Evolutionary conservation across 2,797 vertebrate species (phyloP).

Genomic region (Sylvilagus floridanus): DNA sequence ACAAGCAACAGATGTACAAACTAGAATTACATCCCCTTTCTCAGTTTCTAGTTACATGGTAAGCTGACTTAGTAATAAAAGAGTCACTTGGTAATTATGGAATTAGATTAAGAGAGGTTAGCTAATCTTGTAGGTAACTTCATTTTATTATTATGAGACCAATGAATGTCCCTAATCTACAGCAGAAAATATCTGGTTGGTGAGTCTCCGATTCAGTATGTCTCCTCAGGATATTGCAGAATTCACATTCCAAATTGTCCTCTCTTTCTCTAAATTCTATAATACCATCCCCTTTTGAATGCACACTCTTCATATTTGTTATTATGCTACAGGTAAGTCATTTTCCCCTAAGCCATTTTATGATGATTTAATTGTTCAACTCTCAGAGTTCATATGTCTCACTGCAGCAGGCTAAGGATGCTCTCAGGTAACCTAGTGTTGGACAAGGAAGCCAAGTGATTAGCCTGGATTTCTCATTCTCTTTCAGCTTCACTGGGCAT

Average conservation of each 20-base stretch:
- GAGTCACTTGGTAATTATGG: background rate
- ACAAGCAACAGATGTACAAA: constrained; percentile 54
- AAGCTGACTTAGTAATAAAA: constrained; percentile 57
- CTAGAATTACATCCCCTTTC: constrained; percentile 23
- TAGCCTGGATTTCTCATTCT: constrained; percentile 56
- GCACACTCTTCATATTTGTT: constrained; percentile 37
- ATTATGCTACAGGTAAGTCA: constrained; percentile 49
- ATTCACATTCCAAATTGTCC: constrained; percentile 44
- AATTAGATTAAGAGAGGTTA: constrained; percentile 48
- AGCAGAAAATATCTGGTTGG: background rate
- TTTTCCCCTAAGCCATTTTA: constrained; percentile 38
- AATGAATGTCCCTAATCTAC: background rate
- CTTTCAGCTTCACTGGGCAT: constrained; percentile 29
- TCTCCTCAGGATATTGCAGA: background rate
- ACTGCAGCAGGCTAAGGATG: background rate
- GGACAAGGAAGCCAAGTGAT: constrained; percentile 43
- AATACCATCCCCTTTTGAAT: background rate
- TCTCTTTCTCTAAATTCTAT: constrained; percentile 35
- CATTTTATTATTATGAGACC: constrained; percentile 3
- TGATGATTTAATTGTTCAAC: constrained; percentile 61
- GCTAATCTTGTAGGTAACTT: constrained; percentile 47
- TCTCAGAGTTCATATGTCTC: background rate
- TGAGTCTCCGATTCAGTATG: constrained; percentile 29
- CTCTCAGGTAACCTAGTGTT: background rate
- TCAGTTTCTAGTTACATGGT: constrained; percentile 37